Percentiles rank a stretch among this genome's conserved stretches.
These are phyloP conservation scores for Lithophane ornitopus DNA, from an alignment of 2,888 invertebrate species.

Conservation along the genomic window DNA sequence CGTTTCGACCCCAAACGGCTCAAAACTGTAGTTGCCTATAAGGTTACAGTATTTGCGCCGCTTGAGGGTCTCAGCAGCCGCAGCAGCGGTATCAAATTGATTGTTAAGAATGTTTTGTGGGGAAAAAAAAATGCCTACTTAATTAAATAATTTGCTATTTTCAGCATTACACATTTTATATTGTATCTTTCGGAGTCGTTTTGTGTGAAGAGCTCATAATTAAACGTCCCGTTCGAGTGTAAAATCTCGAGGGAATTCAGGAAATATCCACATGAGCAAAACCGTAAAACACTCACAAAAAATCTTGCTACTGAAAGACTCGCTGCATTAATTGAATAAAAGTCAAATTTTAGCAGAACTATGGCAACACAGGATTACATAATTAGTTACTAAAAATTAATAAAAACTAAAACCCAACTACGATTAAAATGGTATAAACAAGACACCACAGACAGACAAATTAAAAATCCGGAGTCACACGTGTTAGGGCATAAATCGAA, in stretches of 20 bases:
- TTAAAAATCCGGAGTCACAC: too few species aligned
- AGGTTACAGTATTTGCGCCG: too few species aligned
- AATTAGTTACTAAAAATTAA: too few species aligned
- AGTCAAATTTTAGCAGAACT: background rate
- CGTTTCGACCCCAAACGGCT: too few species aligned
- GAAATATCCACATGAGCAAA: slow-evolving; percentile 1
- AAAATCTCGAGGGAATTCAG: background rate
- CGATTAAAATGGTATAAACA: too few species aligned
- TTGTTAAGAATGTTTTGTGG: background rate
- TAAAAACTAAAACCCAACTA: too few species aligned
- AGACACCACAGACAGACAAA: too few species aligned
- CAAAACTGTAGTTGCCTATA: too few species aligned
- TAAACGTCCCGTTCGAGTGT: background rate
- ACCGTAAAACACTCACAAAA: background rate
- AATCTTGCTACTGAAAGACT: background rate
- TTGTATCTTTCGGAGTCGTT: background rate
- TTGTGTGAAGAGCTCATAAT: background rate
- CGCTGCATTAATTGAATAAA: background rate
- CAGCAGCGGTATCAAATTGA: background rate
- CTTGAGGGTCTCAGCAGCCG: too few species aligned
- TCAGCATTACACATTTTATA: background rate
- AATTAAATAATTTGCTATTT: background rate
- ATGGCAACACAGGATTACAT: too few species aligned
- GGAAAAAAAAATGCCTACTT: background rate
- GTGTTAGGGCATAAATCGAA: too few species aligned